Percentiles rank a stretch among this genome's conserved stretches.
These are phyloP conservation scores for Peromyscus leucopus DNA, from an alignment of 2,113 vertebrate genomes.

Conservation along the genomic window DNA sequence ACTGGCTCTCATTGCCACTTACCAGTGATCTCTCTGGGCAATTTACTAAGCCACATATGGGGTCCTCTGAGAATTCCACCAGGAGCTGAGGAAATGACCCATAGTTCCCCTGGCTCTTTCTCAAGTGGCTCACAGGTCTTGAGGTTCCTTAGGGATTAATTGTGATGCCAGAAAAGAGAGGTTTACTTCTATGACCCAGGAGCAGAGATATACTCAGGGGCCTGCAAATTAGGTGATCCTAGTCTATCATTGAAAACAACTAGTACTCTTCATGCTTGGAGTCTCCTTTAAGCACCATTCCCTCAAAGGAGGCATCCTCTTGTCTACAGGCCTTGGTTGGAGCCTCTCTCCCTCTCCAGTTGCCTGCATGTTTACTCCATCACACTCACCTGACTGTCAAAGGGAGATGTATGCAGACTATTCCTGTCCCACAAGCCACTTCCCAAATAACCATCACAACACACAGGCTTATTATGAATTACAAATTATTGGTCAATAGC, in stretches of 20 bases:
- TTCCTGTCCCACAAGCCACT: too few species aligned
- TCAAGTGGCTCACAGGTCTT: not conserved
- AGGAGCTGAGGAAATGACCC: not conserved
- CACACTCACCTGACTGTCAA: not conserved
- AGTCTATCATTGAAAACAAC: not conserved
- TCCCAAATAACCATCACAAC: too few species aligned
- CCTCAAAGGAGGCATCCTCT: not conserved
- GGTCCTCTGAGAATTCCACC: not conserved
- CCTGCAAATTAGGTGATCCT: not conserved
- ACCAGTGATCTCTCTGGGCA: not conserved
- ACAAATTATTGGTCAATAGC: too few species aligned
- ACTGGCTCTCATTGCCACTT: not conserved
- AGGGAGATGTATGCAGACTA: not conserved
- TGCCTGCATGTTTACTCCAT: not conserved
- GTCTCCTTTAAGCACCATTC: not conserved
- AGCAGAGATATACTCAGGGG: slow-evolving; percentile 4
- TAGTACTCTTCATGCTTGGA: not conserved
- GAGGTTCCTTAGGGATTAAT: slow-evolving; percentile 53
- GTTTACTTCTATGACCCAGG: not conserved
- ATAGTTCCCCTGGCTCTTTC: not conserved
- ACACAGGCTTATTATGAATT: too few species aligned
- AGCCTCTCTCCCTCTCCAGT: not conserved
- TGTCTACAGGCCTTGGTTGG: not conserved
- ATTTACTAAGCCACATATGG: not conserved
- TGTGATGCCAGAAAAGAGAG: slow-evolving; percentile 30